Evolutionary conservation across 2,888 invertebrate genomes (phyloP).

Genomic region (Melolontha melolontha): DNA sequence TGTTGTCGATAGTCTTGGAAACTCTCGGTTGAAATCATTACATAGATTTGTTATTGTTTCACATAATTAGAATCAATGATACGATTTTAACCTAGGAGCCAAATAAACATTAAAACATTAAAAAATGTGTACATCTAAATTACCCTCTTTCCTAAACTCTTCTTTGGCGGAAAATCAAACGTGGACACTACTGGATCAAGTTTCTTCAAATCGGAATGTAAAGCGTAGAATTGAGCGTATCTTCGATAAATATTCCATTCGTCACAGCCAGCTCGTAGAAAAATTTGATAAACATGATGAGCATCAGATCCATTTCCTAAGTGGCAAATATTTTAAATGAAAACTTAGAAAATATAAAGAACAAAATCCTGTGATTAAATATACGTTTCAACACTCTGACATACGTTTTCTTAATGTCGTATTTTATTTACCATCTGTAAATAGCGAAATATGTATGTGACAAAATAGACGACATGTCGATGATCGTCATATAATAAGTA

Average conservation of each 20-base stretch:
- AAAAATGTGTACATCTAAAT: slow-evolving; percentile 40
- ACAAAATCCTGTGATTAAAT: no score
- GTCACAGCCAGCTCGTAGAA: slow-evolving; percentile 82
- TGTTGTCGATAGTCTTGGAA: slow-evolving; percentile 1
- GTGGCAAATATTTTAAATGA: slow-evolving; percentile 39
- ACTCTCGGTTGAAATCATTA: slow-evolving; percentile 47
- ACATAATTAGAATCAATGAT: no score
- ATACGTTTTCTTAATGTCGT: no score
- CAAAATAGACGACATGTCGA: no score
- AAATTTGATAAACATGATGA: slow-evolving; percentile 92
- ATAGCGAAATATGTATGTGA: no score
- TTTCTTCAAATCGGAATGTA: slow-evolving; percentile 87
- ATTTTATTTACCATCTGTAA: no score
- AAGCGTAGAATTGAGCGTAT: slow-evolving; percentile 91
- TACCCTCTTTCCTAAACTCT: slow-evolving; percentile 92
- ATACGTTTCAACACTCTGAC: no score
- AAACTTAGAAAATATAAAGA: no score
- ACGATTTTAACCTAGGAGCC: no score
- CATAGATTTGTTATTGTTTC: no score
- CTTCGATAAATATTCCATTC: slow-evolving; percentile 97
- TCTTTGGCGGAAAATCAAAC: slow-evolving; percentile 95
- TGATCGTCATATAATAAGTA: no score
- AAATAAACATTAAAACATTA: no score
- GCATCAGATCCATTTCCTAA: slow-evolving; percentile 76
- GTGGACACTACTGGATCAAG: slow-evolving; percentile 82